Percentiles rank a stretch among this genome's conserved stretches.
Evolutionary conservation across 2,797 vertebrate species (phyloP).

Genomic region (Artibeus lituratus): DNA sequence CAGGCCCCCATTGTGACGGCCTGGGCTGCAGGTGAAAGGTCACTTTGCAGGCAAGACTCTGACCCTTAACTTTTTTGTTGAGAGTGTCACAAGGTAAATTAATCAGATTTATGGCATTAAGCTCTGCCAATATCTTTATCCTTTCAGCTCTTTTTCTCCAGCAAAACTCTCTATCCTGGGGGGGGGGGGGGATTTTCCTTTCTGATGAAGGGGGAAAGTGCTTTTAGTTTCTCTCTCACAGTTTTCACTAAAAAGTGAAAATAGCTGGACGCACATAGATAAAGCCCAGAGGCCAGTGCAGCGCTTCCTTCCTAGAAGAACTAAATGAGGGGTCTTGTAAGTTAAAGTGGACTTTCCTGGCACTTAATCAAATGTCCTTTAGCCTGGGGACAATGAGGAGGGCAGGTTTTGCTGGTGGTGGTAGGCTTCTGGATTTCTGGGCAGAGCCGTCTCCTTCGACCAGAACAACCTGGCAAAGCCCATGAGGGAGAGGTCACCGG

Average conservation of each 20-base stretch:
- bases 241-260: constrained; percentile 53
- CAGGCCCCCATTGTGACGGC: constrained; percentile 83
- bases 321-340: not conserved
- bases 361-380: not conserved
- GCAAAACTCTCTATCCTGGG: constrained; percentile 46
- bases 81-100: constrained; percentile 86
- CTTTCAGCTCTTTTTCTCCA: constrained; percentile 75
- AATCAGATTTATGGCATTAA: constrained; percentile 85
- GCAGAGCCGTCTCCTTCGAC: not conserved
- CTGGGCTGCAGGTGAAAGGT: constrained; percentile 89
- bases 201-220: constrained; percentile 31
- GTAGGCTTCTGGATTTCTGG: not conserved
- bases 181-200: not conserved
- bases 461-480: not conserved
- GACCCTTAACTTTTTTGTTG: constrained; percentile 86
- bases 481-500: not conserved
- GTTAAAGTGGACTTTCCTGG: not conserved
- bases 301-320: not conserved
- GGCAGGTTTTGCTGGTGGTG: constrained; percentile 9
- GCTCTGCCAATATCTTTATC: constrained; percentile 78
- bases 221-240: constrained; percentile 72
- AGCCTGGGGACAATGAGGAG: not conserved
- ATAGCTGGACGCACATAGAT: not conserved
- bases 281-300: not conserved
- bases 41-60: constrained; percentile 87